Conservation (phyloP, 92 coral and sea anemone species). For the Actinernus sp. region DNA sequence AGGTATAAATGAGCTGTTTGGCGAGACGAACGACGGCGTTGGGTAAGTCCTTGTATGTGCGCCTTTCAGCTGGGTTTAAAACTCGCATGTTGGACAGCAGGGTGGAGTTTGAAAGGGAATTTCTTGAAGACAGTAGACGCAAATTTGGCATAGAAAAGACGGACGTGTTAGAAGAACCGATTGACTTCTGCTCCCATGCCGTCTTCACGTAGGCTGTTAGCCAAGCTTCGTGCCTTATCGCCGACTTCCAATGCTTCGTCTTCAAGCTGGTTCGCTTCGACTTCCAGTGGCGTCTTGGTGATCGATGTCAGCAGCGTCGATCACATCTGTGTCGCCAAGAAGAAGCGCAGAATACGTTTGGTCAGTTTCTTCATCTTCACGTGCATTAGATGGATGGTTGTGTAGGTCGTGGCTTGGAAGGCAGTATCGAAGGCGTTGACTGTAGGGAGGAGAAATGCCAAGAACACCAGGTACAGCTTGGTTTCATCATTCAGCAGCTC, state of each 20-base stretch:
- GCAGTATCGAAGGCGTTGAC: slow-evolving; percentile 4
- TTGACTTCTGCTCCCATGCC: not conserved
- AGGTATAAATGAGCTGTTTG: slow-evolving; percentile 27
- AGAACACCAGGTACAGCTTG: too few relatives aligned
- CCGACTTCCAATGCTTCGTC: too few relatives aligned
- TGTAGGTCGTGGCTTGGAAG: slow-evolving; percentile 1
- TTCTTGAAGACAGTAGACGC: too few relatives aligned
- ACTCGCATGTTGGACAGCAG: slow-evolving; percentile 26
- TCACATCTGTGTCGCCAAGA: too few relatives aligned
- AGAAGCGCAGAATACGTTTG: slow-evolving; percentile 1
- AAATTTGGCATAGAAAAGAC: not conserved
- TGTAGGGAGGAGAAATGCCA: slow-evolving; percentile 1
- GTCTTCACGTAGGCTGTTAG: not conserved
- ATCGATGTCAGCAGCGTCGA: too few relatives aligned
- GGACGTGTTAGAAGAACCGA: too few relatives aligned
- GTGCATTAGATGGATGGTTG: slow-evolving; percentile 5
- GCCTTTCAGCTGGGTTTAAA: slow-evolving; percentile 24
- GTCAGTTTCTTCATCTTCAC: not conserved
- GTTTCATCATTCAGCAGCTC: too few relatives aligned
- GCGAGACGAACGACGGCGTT: slow-evolving; percentile 23
- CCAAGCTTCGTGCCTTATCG: too few relatives aligned
- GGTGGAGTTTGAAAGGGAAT: slow-evolving; percentile 9
- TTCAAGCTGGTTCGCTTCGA: too few relatives aligned
- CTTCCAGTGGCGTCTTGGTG: too few relatives aligned
- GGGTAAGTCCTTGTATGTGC: too few relatives aligned